Evolutionary conservation across 2,888 invertebrate genomes (phyloP).

Genomic region (Caenorhabditis sp.): DNA sequence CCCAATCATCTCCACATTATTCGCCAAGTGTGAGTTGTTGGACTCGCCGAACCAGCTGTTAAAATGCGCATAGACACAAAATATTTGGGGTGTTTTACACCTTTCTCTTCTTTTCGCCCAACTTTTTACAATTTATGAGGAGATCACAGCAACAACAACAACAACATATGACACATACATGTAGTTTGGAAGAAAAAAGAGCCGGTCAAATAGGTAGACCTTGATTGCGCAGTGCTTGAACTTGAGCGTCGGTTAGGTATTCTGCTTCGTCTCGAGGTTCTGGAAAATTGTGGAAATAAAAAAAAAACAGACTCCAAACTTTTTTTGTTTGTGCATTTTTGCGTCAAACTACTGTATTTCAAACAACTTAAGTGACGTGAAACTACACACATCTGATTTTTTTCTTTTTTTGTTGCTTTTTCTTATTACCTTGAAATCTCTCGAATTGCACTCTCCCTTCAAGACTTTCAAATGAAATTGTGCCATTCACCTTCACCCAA

Average conservation of each 20-base stretch:
- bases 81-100: neutral
- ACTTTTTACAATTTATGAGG: neutral
- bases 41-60: neutral
- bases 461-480: slow-evolving; percentile 23
- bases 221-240: slow-evolving; percentile 9
- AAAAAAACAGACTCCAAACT: slow-evolving; percentile 5
- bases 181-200: neutral
- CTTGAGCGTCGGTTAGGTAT: slow-evolving; percentile 14
- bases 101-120: no score
- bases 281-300: neutral
- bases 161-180: neutral
- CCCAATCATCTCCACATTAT: no score
- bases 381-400: no score
- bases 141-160: neutral
- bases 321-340: slow-evolving; percentile 3
- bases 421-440: slow-evolving; percentile 2
- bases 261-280: slow-evolving; percentile 18
- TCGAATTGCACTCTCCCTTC: slow-evolving; percentile 42
- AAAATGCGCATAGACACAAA: neutral
- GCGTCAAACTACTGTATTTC: no score
- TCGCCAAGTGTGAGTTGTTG: no score
- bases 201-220: slow-evolving; percentile 17
- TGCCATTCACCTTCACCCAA: slow-evolving; percentile 36
- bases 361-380: no score
- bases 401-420: slow-evolving; percentile 13